These are phyloP conservation scores for Drosophila niveifrons DNA, from an alignment of 2,888 invertebrate species.

Conservation along the genomic window DNA sequence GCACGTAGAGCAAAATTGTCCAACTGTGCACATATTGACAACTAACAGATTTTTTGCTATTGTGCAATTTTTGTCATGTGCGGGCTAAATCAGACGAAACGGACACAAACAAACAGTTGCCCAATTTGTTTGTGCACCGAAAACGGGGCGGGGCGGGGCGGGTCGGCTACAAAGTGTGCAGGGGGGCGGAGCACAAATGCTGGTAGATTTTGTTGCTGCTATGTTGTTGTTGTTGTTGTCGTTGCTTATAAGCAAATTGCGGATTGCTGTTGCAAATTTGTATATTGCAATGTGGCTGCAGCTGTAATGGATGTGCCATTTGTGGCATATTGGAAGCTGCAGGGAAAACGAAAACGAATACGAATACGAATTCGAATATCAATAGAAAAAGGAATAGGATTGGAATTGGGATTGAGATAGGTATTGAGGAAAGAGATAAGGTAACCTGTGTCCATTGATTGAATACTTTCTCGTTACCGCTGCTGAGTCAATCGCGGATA, in stretches of 20 bases:
- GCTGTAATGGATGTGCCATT: constrained; percentile 78
- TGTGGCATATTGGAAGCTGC: constrained; percentile 60
- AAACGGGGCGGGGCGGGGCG: constrained; percentile 37
- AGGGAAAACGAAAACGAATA: constrained; percentile 34
- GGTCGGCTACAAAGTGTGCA: constrained; percentile 35
- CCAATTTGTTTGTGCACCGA: constrained; percentile 59
- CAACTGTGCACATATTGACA: constrained; percentile 72
- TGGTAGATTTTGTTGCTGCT: constrained; percentile 1
- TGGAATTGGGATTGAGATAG: constrained; percentile 10
- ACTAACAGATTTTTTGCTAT: constrained; percentile 71
- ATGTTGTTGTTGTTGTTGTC: constrained; percentile 30
- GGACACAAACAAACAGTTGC: constrained; percentile 66
- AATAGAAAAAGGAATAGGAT: constrained; percentile 10
- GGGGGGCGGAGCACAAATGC: neutral
- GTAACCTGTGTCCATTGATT: constrained; percentile 28
- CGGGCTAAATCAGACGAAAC: constrained; percentile 69
- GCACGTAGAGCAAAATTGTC: constrained; percentile 66
- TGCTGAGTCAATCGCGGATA: constrained; percentile 35
- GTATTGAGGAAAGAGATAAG: constrained; percentile 9
- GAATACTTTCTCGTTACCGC: constrained; percentile 23
- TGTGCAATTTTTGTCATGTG: constrained; percentile 75
- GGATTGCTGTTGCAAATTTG: constrained; percentile 66
- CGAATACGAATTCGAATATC: constrained; percentile 9
- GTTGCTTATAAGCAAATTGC: constrained; percentile 64
- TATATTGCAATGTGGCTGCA: constrained; percentile 63